Conservation (phyloP, 2,888 invertebrate species). For the Andrena fulva region DNA sequence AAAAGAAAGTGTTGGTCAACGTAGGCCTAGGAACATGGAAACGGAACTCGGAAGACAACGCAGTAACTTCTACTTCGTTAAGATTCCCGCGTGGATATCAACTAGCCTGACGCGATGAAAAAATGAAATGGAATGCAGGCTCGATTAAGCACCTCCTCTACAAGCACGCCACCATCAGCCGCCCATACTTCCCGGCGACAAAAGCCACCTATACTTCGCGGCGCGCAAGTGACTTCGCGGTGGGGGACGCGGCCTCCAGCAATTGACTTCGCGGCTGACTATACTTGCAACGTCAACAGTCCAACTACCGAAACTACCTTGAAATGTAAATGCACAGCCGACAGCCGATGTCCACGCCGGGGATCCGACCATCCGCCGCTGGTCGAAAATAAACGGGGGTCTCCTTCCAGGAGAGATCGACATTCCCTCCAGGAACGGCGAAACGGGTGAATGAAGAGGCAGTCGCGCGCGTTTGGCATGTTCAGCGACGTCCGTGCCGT, state of each 20-base stretch:
- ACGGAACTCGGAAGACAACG: no score
- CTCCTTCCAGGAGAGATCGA: constrained; percentile 46
- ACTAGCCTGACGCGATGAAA: no score
- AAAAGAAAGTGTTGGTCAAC: not conserved
- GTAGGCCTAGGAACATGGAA: no score
- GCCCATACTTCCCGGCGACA: no score
- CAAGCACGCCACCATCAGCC: no score
- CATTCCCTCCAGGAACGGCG: constrained; percentile 52
- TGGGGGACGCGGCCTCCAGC: not conserved
- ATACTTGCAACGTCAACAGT: not conserved
- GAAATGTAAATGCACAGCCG: constrained; percentile 1
- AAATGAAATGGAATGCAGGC: no score
- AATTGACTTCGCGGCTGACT: not conserved
- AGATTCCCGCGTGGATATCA: no score
- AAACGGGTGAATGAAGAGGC: constrained; percentile 68
- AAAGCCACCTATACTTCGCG: no score
- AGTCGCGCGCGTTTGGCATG: constrained; percentile 66
- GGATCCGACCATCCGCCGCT: not conserved
- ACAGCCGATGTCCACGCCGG: not conserved
- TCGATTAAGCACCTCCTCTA: no score
- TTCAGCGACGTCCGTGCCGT: constrained; percentile 72
- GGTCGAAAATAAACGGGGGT: constrained; percentile 14
- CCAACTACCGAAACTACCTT: not conserved
- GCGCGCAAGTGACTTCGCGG: not conserved
- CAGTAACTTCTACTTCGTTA: no score